Evolutionary conservation across 1,140 invertebrate genomes (phyloP).

Genomic region (Eciton burchellii): DNA sequence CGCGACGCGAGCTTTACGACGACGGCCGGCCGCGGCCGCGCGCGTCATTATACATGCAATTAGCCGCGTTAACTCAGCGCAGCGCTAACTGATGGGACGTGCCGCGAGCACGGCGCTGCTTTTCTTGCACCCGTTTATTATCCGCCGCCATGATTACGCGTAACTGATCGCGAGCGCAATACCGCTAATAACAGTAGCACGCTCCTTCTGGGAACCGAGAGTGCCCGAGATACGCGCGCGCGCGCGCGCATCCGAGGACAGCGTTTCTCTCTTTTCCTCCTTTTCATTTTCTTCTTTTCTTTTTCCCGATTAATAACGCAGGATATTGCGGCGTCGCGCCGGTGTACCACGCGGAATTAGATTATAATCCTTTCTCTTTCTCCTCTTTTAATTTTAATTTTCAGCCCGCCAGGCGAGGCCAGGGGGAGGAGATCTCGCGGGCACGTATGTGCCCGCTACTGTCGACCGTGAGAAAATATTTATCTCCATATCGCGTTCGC

Average conservation of each 20-base stretch:
- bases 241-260: not conserved
- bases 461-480: not conserved
- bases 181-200: not conserved
- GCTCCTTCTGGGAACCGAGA: not conserved
- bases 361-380: not conserved
- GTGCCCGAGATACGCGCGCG: not conserved
- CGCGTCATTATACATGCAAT: conserved; percentile 25
- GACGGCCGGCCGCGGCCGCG: not conserved
- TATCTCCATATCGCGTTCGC: not conserved
- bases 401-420: not conserved
- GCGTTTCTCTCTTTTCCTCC: too few species aligned
- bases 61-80: conserved; percentile 45
- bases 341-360: not conserved
- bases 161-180: conserved; percentile 28
- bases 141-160: conserved; percentile 22
- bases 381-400: too few species aligned
- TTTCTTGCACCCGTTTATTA: conserved; percentile 54
- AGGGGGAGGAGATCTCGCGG: not conserved
- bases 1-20: conserved; percentile 14
- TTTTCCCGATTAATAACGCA: conserved; percentile 51
- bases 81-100: conserved; percentile 37
- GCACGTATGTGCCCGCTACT: not conserved
- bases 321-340: not conserved
- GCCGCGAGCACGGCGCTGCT: not conserved
- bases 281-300: conserved; percentile 3